These are phyloP conservation scores for Troglohyphantes excavatus DNA, from an alignment of 2,888 invertebrate species.

Conservation along the genomic window DNA sequence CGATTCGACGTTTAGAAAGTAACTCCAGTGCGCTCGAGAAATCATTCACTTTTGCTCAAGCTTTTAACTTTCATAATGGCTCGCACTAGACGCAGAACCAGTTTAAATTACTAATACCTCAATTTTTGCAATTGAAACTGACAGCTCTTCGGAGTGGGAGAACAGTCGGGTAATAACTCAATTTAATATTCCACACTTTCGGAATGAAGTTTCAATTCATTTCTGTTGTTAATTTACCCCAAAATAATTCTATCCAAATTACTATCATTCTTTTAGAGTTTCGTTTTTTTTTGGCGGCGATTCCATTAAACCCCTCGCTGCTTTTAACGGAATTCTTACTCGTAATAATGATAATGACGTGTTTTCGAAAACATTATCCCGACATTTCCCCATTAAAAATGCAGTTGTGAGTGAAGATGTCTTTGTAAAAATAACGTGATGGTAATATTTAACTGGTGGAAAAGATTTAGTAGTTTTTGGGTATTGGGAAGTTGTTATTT, in stretches of 20 bases:
- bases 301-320: neutral
- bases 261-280: conserved; percentile 21
- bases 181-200: conserved; percentile 3
- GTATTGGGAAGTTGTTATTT: neutral
- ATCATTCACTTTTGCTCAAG: neutral
- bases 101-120: conserved; percentile 56
- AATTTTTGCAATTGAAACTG: conserved; percentile 41
- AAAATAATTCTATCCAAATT: conserved; percentile 37
- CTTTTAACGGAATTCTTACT: neutral
- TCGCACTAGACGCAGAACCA: neutral
- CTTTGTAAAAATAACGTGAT: conserved; percentile 27
- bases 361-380: conserved; percentile 59
- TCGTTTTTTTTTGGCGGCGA: neutral
- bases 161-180: conserved; percentile 8
- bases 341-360: conserved; percentile 37
- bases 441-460: conserved; percentile 15
- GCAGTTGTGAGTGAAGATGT: neutral
- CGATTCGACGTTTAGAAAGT: neutral
- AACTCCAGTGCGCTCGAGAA: neutral
- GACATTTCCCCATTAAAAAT: conserved; percentile 49
- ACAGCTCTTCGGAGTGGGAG: neutral
- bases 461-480: neutral
- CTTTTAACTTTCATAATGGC: neutral
- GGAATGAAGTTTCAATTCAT: conserved; percentile 34
- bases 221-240: conserved; percentile 25